These are phyloP conservation scores for Corythornis vintsioides DNA, from an alignment of 2,113 vertebrate species.

Conservation along the genomic window DNA sequence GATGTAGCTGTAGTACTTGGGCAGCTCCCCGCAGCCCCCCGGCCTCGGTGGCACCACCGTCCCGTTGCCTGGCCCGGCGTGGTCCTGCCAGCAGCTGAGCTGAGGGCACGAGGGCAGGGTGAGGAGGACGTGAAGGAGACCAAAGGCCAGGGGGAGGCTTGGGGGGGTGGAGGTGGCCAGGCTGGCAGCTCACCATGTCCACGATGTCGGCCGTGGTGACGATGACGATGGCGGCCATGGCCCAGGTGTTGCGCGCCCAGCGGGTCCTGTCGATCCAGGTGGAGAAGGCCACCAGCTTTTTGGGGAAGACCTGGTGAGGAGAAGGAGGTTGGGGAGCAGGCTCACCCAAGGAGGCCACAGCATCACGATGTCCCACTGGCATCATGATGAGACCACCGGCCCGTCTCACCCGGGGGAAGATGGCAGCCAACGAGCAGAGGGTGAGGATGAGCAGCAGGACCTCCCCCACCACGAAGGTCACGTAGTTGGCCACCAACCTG, in stretches of 20 bases:
- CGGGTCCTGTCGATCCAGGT: conserved; percentile 93
- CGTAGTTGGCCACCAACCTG: conserved; percentile 90
- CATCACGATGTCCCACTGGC: neutral
- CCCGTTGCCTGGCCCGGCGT: conserved; percentile 59
- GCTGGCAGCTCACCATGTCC: conserved; percentile 85
- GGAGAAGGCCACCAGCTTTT: conserved; percentile 91
- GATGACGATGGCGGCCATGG: conserved; percentile 92
- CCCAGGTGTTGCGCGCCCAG: conserved; percentile 96
- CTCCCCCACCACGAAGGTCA: conserved; percentile 89
- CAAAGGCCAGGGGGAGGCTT: too few species aligned
- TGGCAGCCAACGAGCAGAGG: conserved; percentile 88
- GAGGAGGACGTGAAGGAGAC: neutral
- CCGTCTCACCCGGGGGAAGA: conserved; percentile 87
- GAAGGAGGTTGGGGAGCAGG: neutral
- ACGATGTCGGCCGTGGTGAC: conserved; percentile 89
- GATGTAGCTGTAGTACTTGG: conserved; percentile 91
- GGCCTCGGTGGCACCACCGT: neutral
- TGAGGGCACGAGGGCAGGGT: conserved; percentile 8
- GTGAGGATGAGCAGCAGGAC: conserved; percentile 87
- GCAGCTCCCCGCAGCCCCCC: conserved; percentile 82
- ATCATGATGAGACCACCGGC: neutral
- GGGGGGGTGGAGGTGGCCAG: too few species aligned
- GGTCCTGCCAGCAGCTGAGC: conserved; percentile 88
- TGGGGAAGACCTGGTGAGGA: conserved; percentile 81
- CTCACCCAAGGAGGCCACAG: neutral